Conservation (phyloP, 2,797 vertebrate genomes). For the Poeciliopsis turneri region DNA sequence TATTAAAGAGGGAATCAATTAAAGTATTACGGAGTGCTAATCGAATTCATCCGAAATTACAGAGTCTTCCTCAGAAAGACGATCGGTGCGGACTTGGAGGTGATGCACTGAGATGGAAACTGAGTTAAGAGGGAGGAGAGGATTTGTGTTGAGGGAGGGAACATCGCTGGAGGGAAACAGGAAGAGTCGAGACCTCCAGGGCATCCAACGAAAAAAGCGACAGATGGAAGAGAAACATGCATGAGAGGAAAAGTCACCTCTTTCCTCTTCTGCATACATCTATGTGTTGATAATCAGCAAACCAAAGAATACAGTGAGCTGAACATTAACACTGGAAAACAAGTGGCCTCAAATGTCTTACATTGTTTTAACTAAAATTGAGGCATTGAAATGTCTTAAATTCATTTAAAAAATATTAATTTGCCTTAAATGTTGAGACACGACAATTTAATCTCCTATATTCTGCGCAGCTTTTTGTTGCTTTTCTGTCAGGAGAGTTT, state of each 20-base stretch:
- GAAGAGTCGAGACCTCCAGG: constrained; percentile 42
- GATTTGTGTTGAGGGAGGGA: constrained; percentile 22
- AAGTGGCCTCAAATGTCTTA: neutral
- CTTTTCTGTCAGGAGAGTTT: too few relatives aligned
- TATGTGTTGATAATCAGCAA: constrained; percentile 23
- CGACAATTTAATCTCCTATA: too few relatives aligned
- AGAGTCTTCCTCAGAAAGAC: constrained; percentile 16
- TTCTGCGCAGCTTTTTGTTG: too few relatives aligned
- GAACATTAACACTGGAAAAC: constrained; percentile 5
- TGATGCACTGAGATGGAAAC: constrained; percentile 21
- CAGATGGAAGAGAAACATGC: constrained; percentile 58
- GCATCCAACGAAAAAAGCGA: constrained; percentile 47
- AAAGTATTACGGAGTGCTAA: constrained; percentile 1
- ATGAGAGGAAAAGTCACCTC: constrained; percentile 1
- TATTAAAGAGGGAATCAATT: constrained; percentile 4
- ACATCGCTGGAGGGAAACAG: constrained; percentile 33
- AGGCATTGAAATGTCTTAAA: too few relatives aligned
- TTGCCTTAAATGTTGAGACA: too few relatives aligned
- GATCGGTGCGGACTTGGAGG: constrained; percentile 14
- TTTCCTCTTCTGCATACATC: neutral
- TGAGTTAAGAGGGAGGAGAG: constrained; percentile 20
- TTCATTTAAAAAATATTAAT: too few relatives aligned
- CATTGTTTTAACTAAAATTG: too few relatives aligned
- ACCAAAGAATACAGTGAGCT: constrained; percentile 20
- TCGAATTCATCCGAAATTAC: neutral